Base-by-base conservation (phyloP, 2,797 vertebrate species). In the Dromococcyx pavoninus region DNA sequence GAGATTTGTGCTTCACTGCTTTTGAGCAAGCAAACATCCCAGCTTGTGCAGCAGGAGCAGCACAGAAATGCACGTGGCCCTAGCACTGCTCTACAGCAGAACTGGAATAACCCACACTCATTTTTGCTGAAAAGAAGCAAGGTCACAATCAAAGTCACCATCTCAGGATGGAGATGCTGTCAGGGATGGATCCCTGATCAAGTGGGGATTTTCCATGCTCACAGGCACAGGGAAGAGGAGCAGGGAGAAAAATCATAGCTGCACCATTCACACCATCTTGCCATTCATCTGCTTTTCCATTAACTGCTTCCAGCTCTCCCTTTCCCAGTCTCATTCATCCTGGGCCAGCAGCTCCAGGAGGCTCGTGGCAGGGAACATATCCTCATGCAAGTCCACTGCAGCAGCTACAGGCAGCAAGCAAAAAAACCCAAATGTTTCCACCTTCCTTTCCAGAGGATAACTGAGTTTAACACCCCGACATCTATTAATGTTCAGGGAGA, bases 361-460 rank as follows among this genome's bases (percentile, higher is more conserved):
- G 10, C 16, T 75, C 21, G 19, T 6, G 19, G 50, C 74, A 69
- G 32, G 50, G 46, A 75, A 37, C 0, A 0, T 4, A 0, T 37
- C 57, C 60, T 54, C 7, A 0, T 61, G 24, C 12, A 51, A 51
- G 48, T n/a, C 35, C 4, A 0, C n/a, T 35, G 7, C 43, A 33
- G 39, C 4, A 5, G 43, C 27, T 83, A 37, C 32, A 44, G 37
- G 28, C 43, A 58, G 74, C 64, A 51, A 53, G 23, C 3, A 61
- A 73, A 87, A 87, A n/a, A 50, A 6, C 16, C 30, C 71, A 66
- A 0, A 50, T 61, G 6, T 30, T 89, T 28, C 44, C 43, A 23
- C 54, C 43, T 66, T 66, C 62, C 66, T 28, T 30, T 82, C 37
- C 54, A 43, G 28, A 74, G 32, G 6, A 32, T 2, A 53, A 71